Percentiles rank a stretch among this genome's conserved stretches.
Evolutionary conservation across 2,888 invertebrate species (phyloP).

Genomic region (Cetonia aurata): DNA sequence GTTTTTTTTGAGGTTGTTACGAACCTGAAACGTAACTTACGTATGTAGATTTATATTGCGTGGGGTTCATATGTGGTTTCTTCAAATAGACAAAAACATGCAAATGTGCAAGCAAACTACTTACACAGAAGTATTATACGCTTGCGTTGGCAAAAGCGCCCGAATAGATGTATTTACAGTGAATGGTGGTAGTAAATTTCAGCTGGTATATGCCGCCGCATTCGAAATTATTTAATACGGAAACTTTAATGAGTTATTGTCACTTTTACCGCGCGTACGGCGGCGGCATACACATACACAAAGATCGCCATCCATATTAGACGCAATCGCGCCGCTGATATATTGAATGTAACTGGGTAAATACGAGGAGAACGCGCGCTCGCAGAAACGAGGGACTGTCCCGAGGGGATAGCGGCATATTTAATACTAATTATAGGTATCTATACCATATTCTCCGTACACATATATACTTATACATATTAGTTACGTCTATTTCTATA

Average conservation of each 20-base stretch:
- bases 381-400: background rate
- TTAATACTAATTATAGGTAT: conserved; percentile 5
- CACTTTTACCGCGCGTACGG: background rate
- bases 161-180: background rate
- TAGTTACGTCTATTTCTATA: background rate
- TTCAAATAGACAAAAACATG: too few species aligned
- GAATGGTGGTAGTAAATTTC: background rate
- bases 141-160: too few species aligned
- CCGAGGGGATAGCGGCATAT: conserved; percentile 1
- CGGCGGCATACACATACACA: background rate
- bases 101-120: too few species aligned
- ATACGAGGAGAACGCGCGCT: too few species aligned
- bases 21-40: too few species aligned
- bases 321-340: background rate
- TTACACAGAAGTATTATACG: too few species aligned
- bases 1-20: too few species aligned
- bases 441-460: conserved; percentile 1
- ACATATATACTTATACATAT: background rate
- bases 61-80: too few species aligned
- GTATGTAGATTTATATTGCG: too few species aligned
- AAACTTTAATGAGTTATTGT: conserved; percentile 12
- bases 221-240: conserved; percentile 16
- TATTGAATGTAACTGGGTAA: background rate
- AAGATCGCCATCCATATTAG: too few species aligned
- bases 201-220: background rate